phyloP scores from a whole-genome alignment of 2,113 vertebrate genomes.

The Myodes glareolus region DNA sequence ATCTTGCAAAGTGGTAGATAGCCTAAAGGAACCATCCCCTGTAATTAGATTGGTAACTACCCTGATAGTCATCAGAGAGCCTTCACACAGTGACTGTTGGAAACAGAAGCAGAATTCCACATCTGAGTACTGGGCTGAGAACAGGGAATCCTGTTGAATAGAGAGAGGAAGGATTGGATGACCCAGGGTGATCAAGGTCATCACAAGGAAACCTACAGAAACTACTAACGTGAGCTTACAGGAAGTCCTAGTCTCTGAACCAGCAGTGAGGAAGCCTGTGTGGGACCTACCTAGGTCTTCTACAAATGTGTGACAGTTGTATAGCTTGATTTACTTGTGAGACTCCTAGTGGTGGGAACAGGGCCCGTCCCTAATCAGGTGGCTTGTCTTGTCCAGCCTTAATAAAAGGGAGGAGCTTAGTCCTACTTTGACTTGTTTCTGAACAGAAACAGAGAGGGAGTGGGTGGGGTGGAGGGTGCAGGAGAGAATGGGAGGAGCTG shows the following conservation, averaged over 20 bases:
- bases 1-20: not conserved
- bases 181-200: not conserved
- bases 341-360: not conserved
- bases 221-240: too few relatives aligned
- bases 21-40: not conserved
- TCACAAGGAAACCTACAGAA: not conserved
- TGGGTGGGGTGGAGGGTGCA: not conserved
- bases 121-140: rapidly evolving
- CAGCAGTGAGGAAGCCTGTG: not conserved
- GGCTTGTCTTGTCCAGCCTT: not conserved
- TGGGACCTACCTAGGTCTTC: not conserved
- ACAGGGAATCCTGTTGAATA: not conserved
- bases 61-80: not conserved
- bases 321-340: not conserved
- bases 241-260: not conserved
- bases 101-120: not conserved
- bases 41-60: not conserved
- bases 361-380: not conserved
- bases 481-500: not conserved
- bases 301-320: not conserved
- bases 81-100: not conserved
- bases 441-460: not conserved
- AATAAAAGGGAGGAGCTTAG: not conserved
- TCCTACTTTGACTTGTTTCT: not conserved
- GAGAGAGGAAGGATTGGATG: not conserved